Conservation (phyloP, 1,140 invertebrate genomes). For the Sesamia nonagrioides region DNA sequence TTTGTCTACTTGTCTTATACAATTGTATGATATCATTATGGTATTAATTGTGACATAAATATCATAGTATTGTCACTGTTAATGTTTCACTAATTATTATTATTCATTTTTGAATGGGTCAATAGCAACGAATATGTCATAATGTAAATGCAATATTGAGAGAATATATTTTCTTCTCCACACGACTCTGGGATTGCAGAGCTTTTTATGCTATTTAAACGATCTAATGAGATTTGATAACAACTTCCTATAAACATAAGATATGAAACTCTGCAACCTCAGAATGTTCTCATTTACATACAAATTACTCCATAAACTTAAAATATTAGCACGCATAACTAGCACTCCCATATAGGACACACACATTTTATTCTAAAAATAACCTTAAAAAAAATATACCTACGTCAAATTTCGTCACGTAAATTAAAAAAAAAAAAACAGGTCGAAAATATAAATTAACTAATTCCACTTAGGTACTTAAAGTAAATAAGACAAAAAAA, state of each 20-base stretch:
- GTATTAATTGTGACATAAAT: background rate
- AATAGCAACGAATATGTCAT: constrained; percentile 24
- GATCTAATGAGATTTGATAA: constrained; percentile 44
- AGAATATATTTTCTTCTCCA: constrained; percentile 14
- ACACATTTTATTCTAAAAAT: constrained; percentile 18
- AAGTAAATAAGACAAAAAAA: constrained; percentile 18
- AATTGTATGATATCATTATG: too few relatives aligned
- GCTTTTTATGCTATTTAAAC: constrained; percentile 6
- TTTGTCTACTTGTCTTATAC: too few relatives aligned
- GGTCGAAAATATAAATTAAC: constrained; percentile 47
- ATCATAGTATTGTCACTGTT: constrained; percentile 21
- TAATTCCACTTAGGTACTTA: constrained; percentile 53
- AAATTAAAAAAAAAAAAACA: constrained; percentile 20
- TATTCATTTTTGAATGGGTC: constrained; percentile 14
- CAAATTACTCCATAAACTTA: constrained; percentile 10
- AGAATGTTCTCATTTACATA: constrained; percentile 5
- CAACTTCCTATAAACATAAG: constrained; percentile 20
- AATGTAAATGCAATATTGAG: constrained; percentile 42
- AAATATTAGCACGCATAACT: background rate
- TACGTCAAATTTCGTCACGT: background rate
- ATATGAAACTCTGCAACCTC: constrained; percentile 32
- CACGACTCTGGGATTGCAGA: constrained; percentile 14
- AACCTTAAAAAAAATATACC: constrained; percentile 17
- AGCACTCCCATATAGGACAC: constrained; percentile 29
- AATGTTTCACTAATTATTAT: constrained; percentile 9